Conservation (phyloP, 2,113 vertebrate species). For the Saccopteryx bilineata region DNA sequence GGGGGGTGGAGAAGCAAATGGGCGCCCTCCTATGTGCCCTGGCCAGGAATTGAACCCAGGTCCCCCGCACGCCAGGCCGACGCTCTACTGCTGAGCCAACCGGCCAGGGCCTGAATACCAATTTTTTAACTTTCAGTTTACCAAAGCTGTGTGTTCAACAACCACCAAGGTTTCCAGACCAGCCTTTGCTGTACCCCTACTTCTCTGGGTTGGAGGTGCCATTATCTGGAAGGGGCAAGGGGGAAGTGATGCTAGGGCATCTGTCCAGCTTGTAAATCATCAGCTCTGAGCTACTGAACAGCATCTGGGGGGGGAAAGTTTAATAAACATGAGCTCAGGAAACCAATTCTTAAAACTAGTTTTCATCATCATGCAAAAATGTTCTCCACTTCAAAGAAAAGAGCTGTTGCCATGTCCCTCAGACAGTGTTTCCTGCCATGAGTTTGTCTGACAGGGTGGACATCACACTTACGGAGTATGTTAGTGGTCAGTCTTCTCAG, state of each 20-base stretch:
- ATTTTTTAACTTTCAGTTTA: slow-evolving; percentile 41
- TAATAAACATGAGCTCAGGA: slow-evolving; percentile 66
- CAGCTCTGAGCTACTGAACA: slow-evolving; percentile 50
- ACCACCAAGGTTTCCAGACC: background rate
- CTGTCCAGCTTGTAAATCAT: slow-evolving; percentile 13
- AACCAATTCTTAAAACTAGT: slow-evolving; percentile 47
- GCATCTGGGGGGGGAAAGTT: background rate
- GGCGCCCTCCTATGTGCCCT: no score
- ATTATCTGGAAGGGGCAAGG: background rate
- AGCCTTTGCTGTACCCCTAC: background rate
- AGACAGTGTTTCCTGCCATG: slow-evolving; percentile 48
- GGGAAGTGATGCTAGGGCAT: background rate
- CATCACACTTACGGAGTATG: slow-evolving; percentile 5
- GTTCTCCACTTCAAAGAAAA: slow-evolving; percentile 57
- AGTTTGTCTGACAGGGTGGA: background rate
- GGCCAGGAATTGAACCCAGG: no score
- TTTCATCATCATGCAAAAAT: slow-evolving; percentile 65
- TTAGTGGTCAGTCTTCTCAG: slow-evolving; percentile 4
- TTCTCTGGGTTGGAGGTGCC: background rate
- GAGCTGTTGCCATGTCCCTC: slow-evolving; percentile 14
- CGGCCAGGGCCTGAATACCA: no score
- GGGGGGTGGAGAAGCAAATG: no score
- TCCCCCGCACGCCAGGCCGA: no score
- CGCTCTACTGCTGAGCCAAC: no score
- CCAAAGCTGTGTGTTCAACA: background rate